Evolutionary conservation across 1,140 invertebrate species (phyloP).

Genomic region (Propsilocerus akamusi): DNA sequence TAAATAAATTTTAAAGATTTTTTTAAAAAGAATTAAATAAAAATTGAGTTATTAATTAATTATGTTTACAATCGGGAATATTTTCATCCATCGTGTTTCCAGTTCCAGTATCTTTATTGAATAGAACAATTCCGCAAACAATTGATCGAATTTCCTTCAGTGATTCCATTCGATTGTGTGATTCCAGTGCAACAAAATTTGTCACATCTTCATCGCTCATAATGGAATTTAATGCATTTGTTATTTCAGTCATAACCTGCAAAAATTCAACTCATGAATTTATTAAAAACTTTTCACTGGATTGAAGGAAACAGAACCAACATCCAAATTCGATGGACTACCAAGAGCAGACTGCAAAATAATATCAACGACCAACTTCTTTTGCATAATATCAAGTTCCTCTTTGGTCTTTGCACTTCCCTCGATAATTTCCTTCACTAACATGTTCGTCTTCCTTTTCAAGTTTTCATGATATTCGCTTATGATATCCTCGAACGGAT

Average conservation of each 20-base stretch:
- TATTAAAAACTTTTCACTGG: no score
- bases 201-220: not conserved
- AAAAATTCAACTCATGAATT: no score
- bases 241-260: constrained; percentile 1
- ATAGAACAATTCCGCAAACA: constrained; percentile 6
- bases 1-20: not conserved
- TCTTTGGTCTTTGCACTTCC: not conserved
- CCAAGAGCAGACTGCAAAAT: not conserved
- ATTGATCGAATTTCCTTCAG: not conserved
- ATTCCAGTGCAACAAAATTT: not conserved
- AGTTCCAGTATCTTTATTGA: constrained; percentile 4
- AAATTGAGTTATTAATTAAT: no score
- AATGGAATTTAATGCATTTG: not conserved
- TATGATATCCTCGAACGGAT: not conserved
- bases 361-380: constrained; percentile 5
- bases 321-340: constrained; percentile 1
- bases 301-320: not conserved
- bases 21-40: not conserved
- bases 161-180: not conserved
- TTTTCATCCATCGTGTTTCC: constrained; percentile 1
- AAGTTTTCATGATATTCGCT: not conserved
- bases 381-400: not conserved
- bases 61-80: not conserved
- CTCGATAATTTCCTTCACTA: not conserved
- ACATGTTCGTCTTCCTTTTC: not conserved